Evolutionary conservation across 2,888 invertebrate species (phyloP).

Genomic region (Ormyrus rosae): DNA sequence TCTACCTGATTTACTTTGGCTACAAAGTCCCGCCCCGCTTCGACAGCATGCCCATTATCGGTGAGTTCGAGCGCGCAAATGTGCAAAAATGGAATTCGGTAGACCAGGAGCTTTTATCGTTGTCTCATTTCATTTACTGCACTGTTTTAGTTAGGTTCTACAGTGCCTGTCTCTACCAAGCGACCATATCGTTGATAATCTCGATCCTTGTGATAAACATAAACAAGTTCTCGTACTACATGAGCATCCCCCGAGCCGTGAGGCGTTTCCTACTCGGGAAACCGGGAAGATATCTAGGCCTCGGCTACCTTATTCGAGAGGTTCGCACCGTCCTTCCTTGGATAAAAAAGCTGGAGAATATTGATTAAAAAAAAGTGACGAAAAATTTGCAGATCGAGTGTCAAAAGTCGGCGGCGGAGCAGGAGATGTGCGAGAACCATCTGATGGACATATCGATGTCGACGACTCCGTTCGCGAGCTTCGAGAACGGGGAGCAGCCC

Average conservation of each 20-base stretch:
- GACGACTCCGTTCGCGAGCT: slow-evolving; percentile 62
- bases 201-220: slow-evolving; percentile 79
- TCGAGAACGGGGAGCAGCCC: slow-evolving; percentile 65
- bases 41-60: slow-evolving; percentile 78
- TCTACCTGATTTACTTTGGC: slow-evolving; percentile 81
- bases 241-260: slow-evolving; percentile 77
- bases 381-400: slow-evolving; percentile 63
- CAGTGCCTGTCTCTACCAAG: slow-evolving; percentile 77
- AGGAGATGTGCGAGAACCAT: slow-evolving; percentile 67
- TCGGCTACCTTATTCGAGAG: slow-evolving; percentile 74
- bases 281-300: slow-evolving; percentile 75
- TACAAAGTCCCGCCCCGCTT: slow-evolving; percentile 79
- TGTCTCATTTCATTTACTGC: slow-evolving; percentile 28
- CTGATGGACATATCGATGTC: slow-evolving; percentile 59
- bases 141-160: slow-evolving; percentile 78
- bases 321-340: slow-evolving; percentile 60
- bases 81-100: not conserved
- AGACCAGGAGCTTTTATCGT: not conserved
- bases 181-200: slow-evolving; percentile 77
- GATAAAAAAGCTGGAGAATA: not conserved
- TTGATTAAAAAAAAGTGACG: not conserved
- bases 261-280: slow-evolving; percentile 76
- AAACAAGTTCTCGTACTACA: slow-evolving; percentile 75
- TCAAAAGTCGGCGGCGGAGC: slow-evolving; percentile 64
- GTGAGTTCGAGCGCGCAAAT: slow-evolving; percentile 70